phyloP scores from a whole-genome alignment of 2,797 vertebrate genomes.

The Gymnocypris eckloni region DNA sequence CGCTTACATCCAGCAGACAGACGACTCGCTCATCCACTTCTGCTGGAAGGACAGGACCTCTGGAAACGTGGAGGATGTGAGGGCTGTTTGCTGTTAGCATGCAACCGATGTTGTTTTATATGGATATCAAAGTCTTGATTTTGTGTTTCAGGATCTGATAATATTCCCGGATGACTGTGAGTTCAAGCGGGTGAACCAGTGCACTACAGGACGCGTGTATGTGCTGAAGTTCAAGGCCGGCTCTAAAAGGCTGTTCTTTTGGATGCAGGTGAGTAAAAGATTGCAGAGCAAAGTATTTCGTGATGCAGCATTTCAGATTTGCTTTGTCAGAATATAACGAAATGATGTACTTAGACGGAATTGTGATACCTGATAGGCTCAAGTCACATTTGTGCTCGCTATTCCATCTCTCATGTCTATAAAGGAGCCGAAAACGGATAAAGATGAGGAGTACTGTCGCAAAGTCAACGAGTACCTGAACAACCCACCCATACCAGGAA shows the following conservation, averaged over 20 bases:
- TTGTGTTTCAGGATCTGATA: slow-evolving; percentile 86
- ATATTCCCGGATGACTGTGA: slow-evolving; percentile 98
- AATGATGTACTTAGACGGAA: neutral
- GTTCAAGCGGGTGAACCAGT: slow-evolving; percentile 95
- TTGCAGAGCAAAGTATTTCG: neutral
- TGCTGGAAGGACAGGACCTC: slow-evolving; percentile 97
- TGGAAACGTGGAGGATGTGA: slow-evolving; percentile 91
- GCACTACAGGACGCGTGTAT: slow-evolving; percentile 93
- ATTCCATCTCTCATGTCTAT: slow-evolving; percentile 31
- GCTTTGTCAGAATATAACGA: neutral
- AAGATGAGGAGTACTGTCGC: slow-evolving; percentile 91
- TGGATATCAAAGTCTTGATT: neutral
- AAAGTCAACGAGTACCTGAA: slow-evolving; percentile 97
- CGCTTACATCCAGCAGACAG: slow-evolving; percentile 95
- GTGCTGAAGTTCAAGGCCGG: slow-evolving; percentile 98
- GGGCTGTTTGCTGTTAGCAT: slow-evolving; percentile 58
- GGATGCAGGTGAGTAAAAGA: slow-evolving; percentile 92
- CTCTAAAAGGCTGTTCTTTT: slow-evolving; percentile 97
- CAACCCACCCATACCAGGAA: slow-evolving; percentile 93
- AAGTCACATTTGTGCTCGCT: neutral
- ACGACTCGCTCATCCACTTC: slow-evolving; percentile 96
- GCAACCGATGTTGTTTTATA: neutral
- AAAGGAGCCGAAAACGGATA: slow-evolving; percentile 79
- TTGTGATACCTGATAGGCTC: neutral
- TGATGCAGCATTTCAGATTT: neutral